Conservation (phyloP, 2,797 vertebrate genomes). For the Chelonia mydas region DNA sequence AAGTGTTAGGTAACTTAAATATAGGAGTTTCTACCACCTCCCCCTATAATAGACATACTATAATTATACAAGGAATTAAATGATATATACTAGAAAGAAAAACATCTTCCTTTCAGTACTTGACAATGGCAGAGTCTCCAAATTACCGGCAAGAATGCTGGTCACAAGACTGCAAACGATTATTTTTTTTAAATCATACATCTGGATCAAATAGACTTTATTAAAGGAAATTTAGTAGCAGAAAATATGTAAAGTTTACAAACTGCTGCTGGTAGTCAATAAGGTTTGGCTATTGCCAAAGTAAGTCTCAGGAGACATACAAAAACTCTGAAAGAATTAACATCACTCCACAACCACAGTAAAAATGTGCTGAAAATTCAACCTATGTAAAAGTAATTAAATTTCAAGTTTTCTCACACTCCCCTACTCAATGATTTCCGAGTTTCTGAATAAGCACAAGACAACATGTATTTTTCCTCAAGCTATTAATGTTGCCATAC, state of each 20-base stretch:
- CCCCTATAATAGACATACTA: background rate
- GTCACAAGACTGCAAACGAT: constrained; percentile 5
- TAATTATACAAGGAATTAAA: background rate
- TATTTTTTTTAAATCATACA: background rate
- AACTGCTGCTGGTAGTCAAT: background rate
- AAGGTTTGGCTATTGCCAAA: background rate
- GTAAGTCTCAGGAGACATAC: background rate
- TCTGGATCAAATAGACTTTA: constrained; percentile 23
- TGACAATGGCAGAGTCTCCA: background rate
- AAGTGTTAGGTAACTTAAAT: background rate
- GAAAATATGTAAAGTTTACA: constrained; percentile 49
- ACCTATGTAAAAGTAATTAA: background rate
- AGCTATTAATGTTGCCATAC: background rate
- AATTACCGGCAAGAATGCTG: background rate
- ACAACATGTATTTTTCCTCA: background rate
- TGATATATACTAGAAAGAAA: too few relatives aligned
- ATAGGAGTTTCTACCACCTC: background rate
- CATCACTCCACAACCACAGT: background rate
- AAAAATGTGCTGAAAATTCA: background rate
- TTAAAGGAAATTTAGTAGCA: constrained; percentile 23
- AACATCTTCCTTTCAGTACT: rapidly evolving
- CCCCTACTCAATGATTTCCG: too few relatives aligned
- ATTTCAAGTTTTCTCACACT: too few relatives aligned
- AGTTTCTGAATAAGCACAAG: background rate
- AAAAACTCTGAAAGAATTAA: background rate